Evolutionary conservation across 2,888 invertebrate species (phyloP), one percentile per base, ranked within the genome.

Genomic region (Allacma fusca): DNA sequence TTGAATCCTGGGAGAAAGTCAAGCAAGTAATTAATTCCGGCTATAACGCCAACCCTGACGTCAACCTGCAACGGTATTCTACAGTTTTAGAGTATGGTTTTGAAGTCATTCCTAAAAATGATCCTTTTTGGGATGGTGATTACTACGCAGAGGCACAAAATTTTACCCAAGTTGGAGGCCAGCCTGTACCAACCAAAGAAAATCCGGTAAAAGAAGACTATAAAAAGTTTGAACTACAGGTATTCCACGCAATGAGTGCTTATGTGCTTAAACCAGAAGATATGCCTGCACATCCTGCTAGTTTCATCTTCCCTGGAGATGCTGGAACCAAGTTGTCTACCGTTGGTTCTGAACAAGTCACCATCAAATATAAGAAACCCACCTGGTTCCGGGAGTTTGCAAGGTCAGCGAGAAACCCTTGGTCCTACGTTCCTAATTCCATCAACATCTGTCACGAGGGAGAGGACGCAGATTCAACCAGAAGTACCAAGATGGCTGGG

Each of bases 221-320:
- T 24, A 57, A 75, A 9, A 75, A 75, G 50, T 68, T 75, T 21
- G 21, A 67, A 24, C 68, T 75, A n/a, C 75, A 75, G 57, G 24
- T 75, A n/a, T 75, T 44, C 34, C 43, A 57, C 26, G 75, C 44
- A 9, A 50, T 75, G 19, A 74, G 64, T 64, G 19, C 4, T 23
- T 50, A 13, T 34, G 75, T 68, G 7, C 59, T 75, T 13, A 21
- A 50, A 1, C 67, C 68, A 4, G 65, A 75, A 23, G 65, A 75
- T 23, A 26, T 75, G n/a, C 28, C n/a, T 19, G 68, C 29, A 5
- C 75, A 75, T 57, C 75, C 75, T 5, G n/a, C 26, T 2, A 57
- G 29, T 21, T 13, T 1, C 4, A 16, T 26, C 5, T 75, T 75
- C 26, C 75, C 75, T 29, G 75, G 75, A 9, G 16, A 4, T 7